Evolutionary conservation across 92 coral and sea anemone species (phyloP).

Genomic region (Blastomussa wellsi): DNA sequence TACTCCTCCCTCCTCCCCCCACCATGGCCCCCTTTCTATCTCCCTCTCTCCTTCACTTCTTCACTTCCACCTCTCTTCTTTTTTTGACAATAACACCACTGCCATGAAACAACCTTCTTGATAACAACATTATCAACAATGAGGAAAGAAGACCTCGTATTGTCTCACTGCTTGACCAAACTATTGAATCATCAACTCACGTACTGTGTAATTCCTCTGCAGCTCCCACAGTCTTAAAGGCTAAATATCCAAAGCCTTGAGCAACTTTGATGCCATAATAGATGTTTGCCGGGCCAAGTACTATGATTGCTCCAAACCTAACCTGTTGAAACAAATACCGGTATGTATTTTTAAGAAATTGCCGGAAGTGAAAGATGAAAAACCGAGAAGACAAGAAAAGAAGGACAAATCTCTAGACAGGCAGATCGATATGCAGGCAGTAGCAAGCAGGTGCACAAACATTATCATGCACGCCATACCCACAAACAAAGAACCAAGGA

Average conservation of each 20-base stretch:
- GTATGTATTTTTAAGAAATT: no score
- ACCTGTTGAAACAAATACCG: conserved; percentile 47
- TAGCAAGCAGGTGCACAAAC: no score
- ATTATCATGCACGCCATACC: no score
- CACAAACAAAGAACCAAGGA: no score
- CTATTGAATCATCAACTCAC: conserved; percentile 14
- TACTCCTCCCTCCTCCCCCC: neutral
- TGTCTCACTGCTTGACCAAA: neutral
- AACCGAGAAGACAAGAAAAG: no score
- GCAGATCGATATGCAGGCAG: no score
- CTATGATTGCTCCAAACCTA: conserved; percentile 69
- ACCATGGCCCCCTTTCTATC: neutral
- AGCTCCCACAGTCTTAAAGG: conserved; percentile 92
- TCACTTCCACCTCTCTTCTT: neutral
- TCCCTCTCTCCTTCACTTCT: neutral
- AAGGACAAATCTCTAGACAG: no score
- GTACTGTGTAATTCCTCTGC: conserved; percentile 81
- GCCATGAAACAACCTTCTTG: no score
- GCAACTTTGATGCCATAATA: conserved; percentile 80
- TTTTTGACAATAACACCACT: no score
- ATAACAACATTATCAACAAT: no score
- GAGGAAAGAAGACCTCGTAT: no score
- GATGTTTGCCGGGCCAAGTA: conserved; percentile 72
- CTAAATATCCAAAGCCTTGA: conserved; percentile 84
- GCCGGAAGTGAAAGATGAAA: no score